Evolutionary conservation across 1,140 invertebrate species (phyloP), one percentile per base, ranked within the genome.

Genomic region (Eumaeus atala): DNA sequence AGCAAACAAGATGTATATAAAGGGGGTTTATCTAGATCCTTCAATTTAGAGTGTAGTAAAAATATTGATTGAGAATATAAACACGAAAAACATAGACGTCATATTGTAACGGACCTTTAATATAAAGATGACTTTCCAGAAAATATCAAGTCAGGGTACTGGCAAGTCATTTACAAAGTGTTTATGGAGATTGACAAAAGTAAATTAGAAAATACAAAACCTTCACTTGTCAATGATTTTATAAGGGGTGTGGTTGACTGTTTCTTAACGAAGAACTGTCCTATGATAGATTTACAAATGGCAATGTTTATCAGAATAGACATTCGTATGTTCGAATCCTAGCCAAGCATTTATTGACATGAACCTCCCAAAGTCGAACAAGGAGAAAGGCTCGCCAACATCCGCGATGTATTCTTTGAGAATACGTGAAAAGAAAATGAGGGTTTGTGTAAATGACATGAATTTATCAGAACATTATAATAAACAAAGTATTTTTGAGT

Each of bases 401-500:
- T 75, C 28, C 70, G 68, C 10, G 49, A 65, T 10, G 56, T 42
- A 34, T 66, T 80, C 34, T 72, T 77, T n/a, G 57, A 47, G 38
- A 16, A 61, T 38, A 40, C 50, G 10, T 9, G 16, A 33, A 50
- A 48, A 16, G 50, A 58, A 2, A 59, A 58, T 42, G 35, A 42
- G n/a, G 38, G 6, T 28, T 28, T 28, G 21, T 28, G 21, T 28
- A 52, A 12, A 53, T 58, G 44, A 47, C 16, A 49, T 11, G 28
- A 56, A 35, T 56, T 77, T 35, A 37, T 74, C 28, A 18, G 21
- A 16, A 12, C 58, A 9, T 66, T 78, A 35, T 72, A 73, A 63
- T 77, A 67, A 73, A 54, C 6, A 59, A 60, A 49, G 74, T 56
- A 2, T 76, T 77, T 62, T 60, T 78, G 6, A 57, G 74, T 34